Evolutionary conservation across 2,113 vertebrate genomes (phyloP).

Genomic region (Dromiciops gliroides): DNA sequence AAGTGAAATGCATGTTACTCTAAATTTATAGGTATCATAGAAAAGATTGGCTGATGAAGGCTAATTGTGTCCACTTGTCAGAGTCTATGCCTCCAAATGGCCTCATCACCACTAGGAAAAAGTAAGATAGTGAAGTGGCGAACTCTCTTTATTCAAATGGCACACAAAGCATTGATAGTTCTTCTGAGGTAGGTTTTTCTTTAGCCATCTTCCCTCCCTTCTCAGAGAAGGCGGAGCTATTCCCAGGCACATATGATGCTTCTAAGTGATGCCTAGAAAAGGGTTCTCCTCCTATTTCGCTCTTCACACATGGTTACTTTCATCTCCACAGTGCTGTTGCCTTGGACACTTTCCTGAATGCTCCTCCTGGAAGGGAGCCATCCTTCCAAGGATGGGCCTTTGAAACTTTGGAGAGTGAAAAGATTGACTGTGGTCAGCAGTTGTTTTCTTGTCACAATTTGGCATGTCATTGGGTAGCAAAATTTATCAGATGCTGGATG

Average conservation of each 20-base stretch:
- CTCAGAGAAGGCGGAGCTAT: background rate
- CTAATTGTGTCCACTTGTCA: background rate
- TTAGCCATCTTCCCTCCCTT: background rate
- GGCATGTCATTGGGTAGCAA: background rate
- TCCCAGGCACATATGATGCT: constrained; percentile 10
- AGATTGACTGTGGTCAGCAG: background rate
- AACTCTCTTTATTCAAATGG: background rate
- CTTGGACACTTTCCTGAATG: constrained; percentile 14
- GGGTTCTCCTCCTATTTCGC: background rate
- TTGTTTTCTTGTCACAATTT: constrained; percentile 26
- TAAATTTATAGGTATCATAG: too few species aligned
- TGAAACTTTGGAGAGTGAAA: constrained; percentile 16
- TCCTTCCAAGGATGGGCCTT: background rate
- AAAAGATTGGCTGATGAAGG: background rate
- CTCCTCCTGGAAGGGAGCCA: constrained; percentile 7
- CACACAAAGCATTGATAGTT: background rate
- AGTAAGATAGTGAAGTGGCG: background rate
- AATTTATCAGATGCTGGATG: background rate
- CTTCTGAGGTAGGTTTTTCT: background rate
- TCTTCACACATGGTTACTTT: background rate
- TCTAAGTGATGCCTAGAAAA: constrained; percentile 40
- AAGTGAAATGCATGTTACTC: background rate
- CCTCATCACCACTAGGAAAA: background rate
- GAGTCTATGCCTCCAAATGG: background rate
- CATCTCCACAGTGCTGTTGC: background rate